Base-by-base conservation (phyloP, 2,113 vertebrate genomes). In the Tenebrosternarchus preto region DNA sequence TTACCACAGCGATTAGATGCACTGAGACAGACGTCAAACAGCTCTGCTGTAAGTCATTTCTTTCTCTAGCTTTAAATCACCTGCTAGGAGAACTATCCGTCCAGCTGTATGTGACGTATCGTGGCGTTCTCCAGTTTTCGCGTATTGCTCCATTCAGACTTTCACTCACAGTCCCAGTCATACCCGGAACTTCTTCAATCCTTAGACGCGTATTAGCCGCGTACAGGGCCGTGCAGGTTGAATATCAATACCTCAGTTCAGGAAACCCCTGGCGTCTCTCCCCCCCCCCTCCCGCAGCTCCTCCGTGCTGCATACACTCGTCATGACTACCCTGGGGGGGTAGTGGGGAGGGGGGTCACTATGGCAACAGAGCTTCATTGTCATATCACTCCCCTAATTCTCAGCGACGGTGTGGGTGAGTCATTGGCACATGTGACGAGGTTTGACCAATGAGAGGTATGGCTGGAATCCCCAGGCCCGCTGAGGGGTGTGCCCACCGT, bases 341-440 rank as follows among this genome's bases (percentile, higher is more conserved):
- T 50, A 12, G 43, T 0, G 43, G 43, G 12, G 43, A 2, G 8
- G 80, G 70, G 43, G 74, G 90, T 92, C 87, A 73, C 90, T 77
- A 90, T 90, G 88, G 91, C 88, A 93, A 92, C 91, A 86, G 84
- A 39, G 79, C 87, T 90, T 81, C 86, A 87, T 84, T 86, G 86
- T 91, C 90, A 90, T 84, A 83, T 89, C 84, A 78, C 78, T 84
- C 59, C 82, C 82, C 80, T 87, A 87, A 91, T 90, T 88, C 82
- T 84, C 86, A 86, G 82, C 81, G 84, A 89, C 82, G 77, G 80
- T 86, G 80, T 78, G 82, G 77, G 75, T 90, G 88, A 90, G 82
- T 90, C 90, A 86, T 76, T 80, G 57, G 29, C 46, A 31, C 89
- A 88, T 77, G 82, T 92, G 90, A 80, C 72, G 27, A 0, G 12